Percentiles rank a stretch among this genome's conserved stretches.
These are phyloP conservation scores for Strix aluco DNA, from an alignment of 2,113 vertebrate species.

Conservation along the genomic window DNA sequence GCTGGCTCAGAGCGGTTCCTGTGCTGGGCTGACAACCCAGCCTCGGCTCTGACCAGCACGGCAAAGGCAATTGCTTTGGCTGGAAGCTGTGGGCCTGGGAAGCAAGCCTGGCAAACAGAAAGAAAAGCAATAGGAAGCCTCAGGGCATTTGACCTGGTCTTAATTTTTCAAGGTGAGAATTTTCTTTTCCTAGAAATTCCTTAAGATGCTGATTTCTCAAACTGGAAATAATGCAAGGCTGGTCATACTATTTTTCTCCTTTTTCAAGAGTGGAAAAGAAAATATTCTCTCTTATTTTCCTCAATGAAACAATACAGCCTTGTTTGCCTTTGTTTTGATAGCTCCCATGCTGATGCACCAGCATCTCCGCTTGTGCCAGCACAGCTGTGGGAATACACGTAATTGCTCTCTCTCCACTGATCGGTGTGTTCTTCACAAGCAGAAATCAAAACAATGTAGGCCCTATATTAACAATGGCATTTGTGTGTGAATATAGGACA, in stretches of 20 bases:
- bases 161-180: neutral
- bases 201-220: neutral
- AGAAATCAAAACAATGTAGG: constrained; percentile 1
- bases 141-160: neutral
- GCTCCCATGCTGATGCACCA: constrained; percentile 34
- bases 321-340: constrained; percentile 52
- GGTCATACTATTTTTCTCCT: neutral
- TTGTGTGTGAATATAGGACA: neutral
- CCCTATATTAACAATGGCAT: constrained; percentile 13
- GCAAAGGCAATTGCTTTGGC: neutral
- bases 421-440: neutral
- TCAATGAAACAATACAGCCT: constrained; percentile 23
- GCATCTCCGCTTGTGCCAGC: constrained; percentile 45
- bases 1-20: neutral
- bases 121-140: neutral
- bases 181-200: neutral
- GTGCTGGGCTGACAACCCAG: fast-evolving
- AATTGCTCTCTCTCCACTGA: neutral
- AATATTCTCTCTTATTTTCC: neutral
- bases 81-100: neutral
- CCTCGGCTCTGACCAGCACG: fast-evolving
- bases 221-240: neutral
- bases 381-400: constrained; percentile 59
- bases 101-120: neutral
- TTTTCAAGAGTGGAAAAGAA: neutral